Evolutionary conservation across 2,888 invertebrate genomes (phyloP), one percentile per base, ranked within the genome.

Genomic region (Pimpla rufipes): DNA sequence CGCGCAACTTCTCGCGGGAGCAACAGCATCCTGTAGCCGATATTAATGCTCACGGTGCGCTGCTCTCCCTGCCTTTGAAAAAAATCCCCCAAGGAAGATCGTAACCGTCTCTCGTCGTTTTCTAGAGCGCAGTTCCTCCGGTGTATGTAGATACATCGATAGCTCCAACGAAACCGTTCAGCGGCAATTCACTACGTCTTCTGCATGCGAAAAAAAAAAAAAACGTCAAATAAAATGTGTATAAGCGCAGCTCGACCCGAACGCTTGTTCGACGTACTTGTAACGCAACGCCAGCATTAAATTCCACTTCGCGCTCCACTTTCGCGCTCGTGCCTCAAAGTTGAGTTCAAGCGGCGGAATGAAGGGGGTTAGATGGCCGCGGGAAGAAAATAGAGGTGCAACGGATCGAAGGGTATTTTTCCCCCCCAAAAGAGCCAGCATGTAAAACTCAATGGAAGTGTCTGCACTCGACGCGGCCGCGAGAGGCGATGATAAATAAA

Each of bases 21-120:
- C 55, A 81, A 57, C 45, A 70, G 66, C 67, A 83, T 82, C 77
- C 74, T 66, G 76, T 59, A 79, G 81, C 74, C 74, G 74, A 84
- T 81, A 84, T 81, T 79, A 85, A 81, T 71, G 79, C 74, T 62
- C 64, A 66, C 79, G 71, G 74, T 73, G 62, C 45, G 57, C 23
- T 77, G 71, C 40, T 50, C 13, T 3, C 55, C 73, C 64, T 52
- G 42, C 21, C 10, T 81, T 45, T 57, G 21, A 29, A 42, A 35
- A 57, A 62, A 45, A 40, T 67, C n/a, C 68, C 21, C 68, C 21
- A 21, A 11, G 21, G 18, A 75, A 75, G 64, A 79, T 79, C 74
- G 70, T 70, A 78, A 74, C 74, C 82, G 42, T 67, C 23, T 76
- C 45, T 81, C 21, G 40, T 79, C 55, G 29, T 68, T 74, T 55